phyloP scores from a whole-genome alignment of 2,797 vertebrate genomes.

The Orestias chungarensis region DNA sequence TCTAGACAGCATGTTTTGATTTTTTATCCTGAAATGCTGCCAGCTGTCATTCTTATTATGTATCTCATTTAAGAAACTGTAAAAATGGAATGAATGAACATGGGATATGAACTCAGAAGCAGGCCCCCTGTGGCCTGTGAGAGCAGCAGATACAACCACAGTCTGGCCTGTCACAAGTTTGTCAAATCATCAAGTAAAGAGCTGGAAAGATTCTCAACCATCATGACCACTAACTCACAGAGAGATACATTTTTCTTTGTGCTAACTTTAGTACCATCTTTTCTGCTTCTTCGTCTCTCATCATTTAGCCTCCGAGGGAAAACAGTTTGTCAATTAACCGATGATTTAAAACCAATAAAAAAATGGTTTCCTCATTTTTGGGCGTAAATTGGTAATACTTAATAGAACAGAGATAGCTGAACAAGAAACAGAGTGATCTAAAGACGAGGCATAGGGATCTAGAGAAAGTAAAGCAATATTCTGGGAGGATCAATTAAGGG shows the following conservation, averaged over 20 bases:
- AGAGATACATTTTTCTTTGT: conserved; percentile 31
- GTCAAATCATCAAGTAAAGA: conserved; percentile 65
- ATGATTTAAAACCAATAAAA: conserved; percentile 58
- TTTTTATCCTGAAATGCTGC: neutral
- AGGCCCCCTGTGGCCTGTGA: conserved; percentile 40
- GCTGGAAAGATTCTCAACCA: conserved; percentile 45
- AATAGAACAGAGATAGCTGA: conserved; percentile 44
- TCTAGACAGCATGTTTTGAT: neutral
- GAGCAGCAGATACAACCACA: conserved; percentile 55
- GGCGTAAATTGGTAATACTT: conserved; percentile 71
- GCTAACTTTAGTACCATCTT: conserved; percentile 22
- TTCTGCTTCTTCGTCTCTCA: conserved; percentile 41
- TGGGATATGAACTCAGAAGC: conserved; percentile 15
- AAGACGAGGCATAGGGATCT: conserved; percentile 31
- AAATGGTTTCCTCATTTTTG: too few species aligned
- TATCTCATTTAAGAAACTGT: conserved; percentile 22
- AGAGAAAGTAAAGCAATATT: conserved; percentile 53
- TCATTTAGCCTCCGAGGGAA: conserved; percentile 1
- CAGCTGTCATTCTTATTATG: neutral
- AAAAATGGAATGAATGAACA: conserved; percentile 16
- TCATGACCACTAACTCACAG: conserved; percentile 36
- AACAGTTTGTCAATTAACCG: conserved; percentile 13
- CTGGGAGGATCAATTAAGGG: conserved; percentile 70
- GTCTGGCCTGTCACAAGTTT: conserved; percentile 55
- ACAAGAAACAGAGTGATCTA: conserved; percentile 41